Evolutionary conservation across 2,888 invertebrate species (phyloP).

Genomic region (Lymantria dispar): DNA sequence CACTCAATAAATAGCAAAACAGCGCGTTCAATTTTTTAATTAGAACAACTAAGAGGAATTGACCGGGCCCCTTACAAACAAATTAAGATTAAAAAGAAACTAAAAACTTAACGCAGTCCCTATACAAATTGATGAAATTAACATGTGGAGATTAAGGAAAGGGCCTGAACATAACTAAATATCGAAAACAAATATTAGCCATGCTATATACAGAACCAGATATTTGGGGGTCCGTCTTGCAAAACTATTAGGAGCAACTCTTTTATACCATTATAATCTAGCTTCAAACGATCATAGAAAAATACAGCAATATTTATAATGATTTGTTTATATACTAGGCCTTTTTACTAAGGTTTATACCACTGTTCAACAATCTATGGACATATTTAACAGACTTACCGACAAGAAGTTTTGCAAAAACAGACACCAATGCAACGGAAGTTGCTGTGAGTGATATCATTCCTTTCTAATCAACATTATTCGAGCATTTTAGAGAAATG

Average conservation of each 20-base stretch:
- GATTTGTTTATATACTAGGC: constrained; percentile 24
- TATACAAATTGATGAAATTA: constrained; percentile 69
- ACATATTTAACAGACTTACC: constrained; percentile 32
- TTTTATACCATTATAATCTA: constrained; percentile 9
- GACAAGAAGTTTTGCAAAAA: constrained; percentile 29
- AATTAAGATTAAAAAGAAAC: constrained; percentile 50
- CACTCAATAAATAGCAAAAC: constrained; percentile 60
- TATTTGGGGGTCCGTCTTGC: constrained; percentile 28
- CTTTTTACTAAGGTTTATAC: constrained; percentile 20
- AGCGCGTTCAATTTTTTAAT: constrained; percentile 31
- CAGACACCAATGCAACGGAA: constrained; percentile 24
- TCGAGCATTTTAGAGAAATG: too few species aligned
- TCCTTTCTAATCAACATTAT: too few species aligned
- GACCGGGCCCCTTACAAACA: constrained; percentile 66
- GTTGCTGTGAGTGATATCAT: constrained; percentile 22
- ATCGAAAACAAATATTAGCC: constrained; percentile 28
- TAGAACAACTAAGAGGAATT: constrained; percentile 57
- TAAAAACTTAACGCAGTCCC: constrained; percentile 65
- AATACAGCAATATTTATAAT: constrained; percentile 7
- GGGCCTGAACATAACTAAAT: constrained; percentile 46
- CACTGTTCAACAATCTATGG: constrained; percentile 30
- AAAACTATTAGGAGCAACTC: constrained; percentile 20
- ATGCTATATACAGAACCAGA: constrained; percentile 32
- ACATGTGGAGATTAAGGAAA: constrained; percentile 51
- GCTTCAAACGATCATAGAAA: constrained; percentile 13